These are phyloP conservation scores for Spodoptera litura DNA, from an alignment of 1,140 invertebrate species.

Conservation along the genomic window DNA sequence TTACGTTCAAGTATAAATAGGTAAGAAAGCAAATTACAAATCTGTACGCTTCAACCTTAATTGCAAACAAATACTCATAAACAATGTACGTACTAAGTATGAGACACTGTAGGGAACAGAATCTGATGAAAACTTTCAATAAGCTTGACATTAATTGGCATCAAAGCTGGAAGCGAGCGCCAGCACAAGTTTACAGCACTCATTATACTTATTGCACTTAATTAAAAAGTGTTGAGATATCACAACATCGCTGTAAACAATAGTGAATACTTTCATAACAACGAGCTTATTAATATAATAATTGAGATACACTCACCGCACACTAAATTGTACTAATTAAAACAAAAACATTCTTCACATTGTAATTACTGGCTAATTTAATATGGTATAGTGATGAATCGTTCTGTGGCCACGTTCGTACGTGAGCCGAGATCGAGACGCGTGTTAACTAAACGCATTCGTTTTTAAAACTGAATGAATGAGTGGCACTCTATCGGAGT, in stretches of 20 bases:
- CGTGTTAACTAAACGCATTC: conserved; percentile 70
- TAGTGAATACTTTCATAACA: conserved; percentile 45
- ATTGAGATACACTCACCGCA: conserved; percentile 37
- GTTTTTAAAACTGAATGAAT: conserved; percentile 79
- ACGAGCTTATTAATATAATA: conserved; percentile 39
- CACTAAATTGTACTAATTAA: conserved; percentile 43
- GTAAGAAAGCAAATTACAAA: too few relatives aligned
- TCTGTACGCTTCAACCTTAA: too few relatives aligned
- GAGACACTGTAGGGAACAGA: conserved; percentile 9
- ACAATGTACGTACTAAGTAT: background rate
- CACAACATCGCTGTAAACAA: conserved; percentile 40
- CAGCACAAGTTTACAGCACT: conserved; percentile 37
- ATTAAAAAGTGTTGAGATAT: conserved; percentile 44
- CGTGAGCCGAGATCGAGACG: conserved; percentile 48
- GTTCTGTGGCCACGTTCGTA: conserved; percentile 13
- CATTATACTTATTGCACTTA: conserved; percentile 46
- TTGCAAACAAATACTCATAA: background rate
- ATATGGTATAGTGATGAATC: conserved; percentile 6
- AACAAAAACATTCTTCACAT: conserved; percentile 39
- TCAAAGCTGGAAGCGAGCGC: conserved; percentile 34
- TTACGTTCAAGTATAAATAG: background rate
- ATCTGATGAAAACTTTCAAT: conserved; percentile 38
- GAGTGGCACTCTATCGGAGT: conserved; percentile 61
- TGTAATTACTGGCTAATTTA: conserved; percentile 22
- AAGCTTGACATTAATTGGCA: conserved; percentile 45